Evolutionary conservation across 2,797 vertebrate genomes (phyloP), one percentile per base, ranked within the genome.

Genomic region (Sebastes cheni): DNA sequence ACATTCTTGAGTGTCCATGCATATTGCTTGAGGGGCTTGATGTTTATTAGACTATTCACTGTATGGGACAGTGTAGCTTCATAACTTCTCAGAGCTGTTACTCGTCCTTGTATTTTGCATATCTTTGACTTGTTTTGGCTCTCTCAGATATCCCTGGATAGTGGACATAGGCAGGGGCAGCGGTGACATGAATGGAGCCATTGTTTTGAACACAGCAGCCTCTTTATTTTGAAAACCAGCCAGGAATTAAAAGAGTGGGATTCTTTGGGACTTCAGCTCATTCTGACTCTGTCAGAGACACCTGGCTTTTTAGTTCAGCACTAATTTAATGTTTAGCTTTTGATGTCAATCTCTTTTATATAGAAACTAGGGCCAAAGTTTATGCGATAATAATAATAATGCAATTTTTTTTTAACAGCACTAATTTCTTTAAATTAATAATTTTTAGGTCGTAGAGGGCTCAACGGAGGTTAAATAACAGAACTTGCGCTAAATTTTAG

Each of bases 141-240:
- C 72, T 79, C 82, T 89, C 83, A 77, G 65, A 81, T 74, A 58
- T 80, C 59, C 65, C n/a, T 86, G 71, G 52, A 59, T 46, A 69
- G 69, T 86, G 71, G 52, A 59, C 46, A 69, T 67, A 77, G 72
- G 75, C 50, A 29, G 75, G 30, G 66, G 67, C 74, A 84, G 72
- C 65, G 46, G 60, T 18, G 67, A 80, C 84, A 88, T 91, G 77
- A 95, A 94, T 91, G 83, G 87, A 20, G 52, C 75, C 69, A 84
- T 92, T 95, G 93, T 94, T 81, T 83, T 75, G 18, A 88, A 78
- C 79, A 93, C 86, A 93, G 86, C 79, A 69, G 87, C 65, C 36
- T 85, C 83, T 90, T 92, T 91, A 83, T 84, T 81, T 88, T 79
- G 82, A 90, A 84, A 77, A 85, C 81, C 60, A 82, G 82, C 89